Evolutionary conservation across 2,797 vertebrate genomes (phyloP), one percentile per base, ranked within the genome.

Genomic region (Cheirogaleus major): DNA sequence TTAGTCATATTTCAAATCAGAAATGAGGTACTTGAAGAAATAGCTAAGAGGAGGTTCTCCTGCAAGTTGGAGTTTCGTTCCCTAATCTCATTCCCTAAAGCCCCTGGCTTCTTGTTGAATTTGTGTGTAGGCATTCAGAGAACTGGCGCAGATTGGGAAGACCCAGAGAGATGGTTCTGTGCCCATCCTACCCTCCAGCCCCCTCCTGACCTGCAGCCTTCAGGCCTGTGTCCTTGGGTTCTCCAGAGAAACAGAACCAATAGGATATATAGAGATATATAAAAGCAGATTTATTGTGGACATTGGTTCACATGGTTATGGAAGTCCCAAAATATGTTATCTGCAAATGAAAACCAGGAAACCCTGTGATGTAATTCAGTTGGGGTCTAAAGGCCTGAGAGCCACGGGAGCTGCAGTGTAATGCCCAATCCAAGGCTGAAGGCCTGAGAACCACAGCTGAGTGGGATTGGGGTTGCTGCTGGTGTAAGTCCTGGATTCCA

Each of bases 1-100:
- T 96, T 95, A 59, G 89, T 96, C 92, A 61, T 85, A 87, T 96
- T 97, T 97, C 93, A 98, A 89, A 97, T 85, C 81, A 97, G 93
- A 97, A 95, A 1, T 72, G 84, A 89, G 88, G 61, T 84, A 95
- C 85, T 96, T 94, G 78, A 97, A 97, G 45, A 89, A 96, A 95
- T 35, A 96, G 78, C 96, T 70, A 95, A 57, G 97, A 98, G 95
- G 94, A 70, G 87, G 72, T 84, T 97, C 76, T 95, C 86, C 80
- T 96, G 83, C 22, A 59, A 48, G 11, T n/a, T 69, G 25, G 65
- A 61, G 5, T 88, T 78, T 73, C 32, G 48, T 88, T 76, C 30
- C 59, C 76, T 96, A 78, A 73, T 87, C 72, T 17, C 14, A 35
- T 67, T 85, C n/a, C 59, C 89, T 13, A 94, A 88, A 81, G 76